phyloP scores from a whole-genome alignment of 2,113 vertebrate species.

The Phoxinus phoxinus region DNA sequence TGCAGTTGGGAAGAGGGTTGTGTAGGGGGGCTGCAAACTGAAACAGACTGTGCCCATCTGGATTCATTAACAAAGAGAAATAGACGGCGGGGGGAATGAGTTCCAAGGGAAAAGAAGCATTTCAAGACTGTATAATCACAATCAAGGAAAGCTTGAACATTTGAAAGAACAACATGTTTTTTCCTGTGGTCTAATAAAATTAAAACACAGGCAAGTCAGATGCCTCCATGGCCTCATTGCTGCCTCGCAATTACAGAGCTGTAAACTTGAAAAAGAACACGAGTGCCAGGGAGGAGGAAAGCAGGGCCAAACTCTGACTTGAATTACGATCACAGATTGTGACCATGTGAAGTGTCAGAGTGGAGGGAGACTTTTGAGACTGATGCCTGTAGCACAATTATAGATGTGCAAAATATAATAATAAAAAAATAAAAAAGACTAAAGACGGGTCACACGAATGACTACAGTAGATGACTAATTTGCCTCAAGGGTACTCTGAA shows the following conservation, averaged over 20 bases:
- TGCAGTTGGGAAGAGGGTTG: conserved; percentile 56
- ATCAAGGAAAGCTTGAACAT: conserved; percentile 77
- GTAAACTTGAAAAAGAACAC: conserved; percentile 71
- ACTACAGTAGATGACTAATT: not conserved
- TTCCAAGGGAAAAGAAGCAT: conserved; percentile 59
- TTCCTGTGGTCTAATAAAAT: conserved; percentile 86
- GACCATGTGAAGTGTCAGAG: conserved; percentile 84
- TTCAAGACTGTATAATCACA: conserved; percentile 71
- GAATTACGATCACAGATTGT: conserved; percentile 83
- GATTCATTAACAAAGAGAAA: conserved; percentile 78
- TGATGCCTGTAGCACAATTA: conserved; percentile 6
- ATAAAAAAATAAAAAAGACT: not conserved
- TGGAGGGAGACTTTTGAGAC: conserved; percentile 33
- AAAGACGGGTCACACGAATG: not conserved
- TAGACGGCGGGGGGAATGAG: conserved; percentile 70
- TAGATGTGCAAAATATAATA: not conserved
- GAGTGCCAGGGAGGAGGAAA: conserved; percentile 39
- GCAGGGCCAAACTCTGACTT: conserved; percentile 74
- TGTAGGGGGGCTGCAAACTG: conserved; percentile 46
- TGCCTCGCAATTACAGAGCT: conserved; percentile 80
- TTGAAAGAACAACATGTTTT: conserved; percentile 85
- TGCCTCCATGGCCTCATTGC: conserved; percentile 69
- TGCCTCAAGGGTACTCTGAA: not conserved
- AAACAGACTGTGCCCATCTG: conserved; percentile 78
- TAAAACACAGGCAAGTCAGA: conserved; percentile 75